Evolutionary conservation across 2,888 invertebrate genomes (phyloP).

Genomic region (Drosophila prolongata): DNA sequence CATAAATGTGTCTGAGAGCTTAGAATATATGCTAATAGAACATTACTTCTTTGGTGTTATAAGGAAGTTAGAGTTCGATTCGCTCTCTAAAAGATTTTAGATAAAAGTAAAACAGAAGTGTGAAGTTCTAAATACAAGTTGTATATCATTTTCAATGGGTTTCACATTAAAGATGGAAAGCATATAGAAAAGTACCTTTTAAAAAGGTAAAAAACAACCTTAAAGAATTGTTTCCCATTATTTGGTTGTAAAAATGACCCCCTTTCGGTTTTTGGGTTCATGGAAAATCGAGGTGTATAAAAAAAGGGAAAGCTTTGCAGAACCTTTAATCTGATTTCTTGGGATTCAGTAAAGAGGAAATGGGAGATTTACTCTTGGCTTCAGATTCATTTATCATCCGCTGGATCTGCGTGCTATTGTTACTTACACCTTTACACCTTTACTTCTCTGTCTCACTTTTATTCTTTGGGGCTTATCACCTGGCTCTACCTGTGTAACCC

Average conservation of each 20-base stretch:
- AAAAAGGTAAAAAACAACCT: too few relatives aligned
- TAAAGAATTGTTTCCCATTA: too few relatives aligned
- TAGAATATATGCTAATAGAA: too few relatives aligned
- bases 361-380: slow-evolving; percentile 1
- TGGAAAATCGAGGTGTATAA: background rate
- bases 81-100: too few relatives aligned
- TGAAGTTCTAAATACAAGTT: too few relatives aligned
- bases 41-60: too few relatives aligned
- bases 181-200: too few relatives aligned
- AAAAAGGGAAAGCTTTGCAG: background rate
- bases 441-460: background rate
- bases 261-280: background rate
- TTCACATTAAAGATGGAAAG: too few relatives aligned
- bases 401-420: background rate
- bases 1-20: background rate
- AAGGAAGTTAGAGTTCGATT: too few relatives aligned
- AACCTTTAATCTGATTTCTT: slow-evolving; percentile 10
- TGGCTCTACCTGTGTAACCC: background rate
- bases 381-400: slow-evolving; percentile 10
- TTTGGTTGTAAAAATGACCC: too few relatives aligned
- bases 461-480: slow-evolving; percentile 4
- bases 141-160: too few relatives aligned
- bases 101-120: too few relatives aligned
- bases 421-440: background rate
- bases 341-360: slow-evolving; percentile 15